Percentiles rank a stretch among this genome's conserved stretches.
Conservation (phyloP, 2,888 invertebrate species). For the Penaeus monodon region DNA sequence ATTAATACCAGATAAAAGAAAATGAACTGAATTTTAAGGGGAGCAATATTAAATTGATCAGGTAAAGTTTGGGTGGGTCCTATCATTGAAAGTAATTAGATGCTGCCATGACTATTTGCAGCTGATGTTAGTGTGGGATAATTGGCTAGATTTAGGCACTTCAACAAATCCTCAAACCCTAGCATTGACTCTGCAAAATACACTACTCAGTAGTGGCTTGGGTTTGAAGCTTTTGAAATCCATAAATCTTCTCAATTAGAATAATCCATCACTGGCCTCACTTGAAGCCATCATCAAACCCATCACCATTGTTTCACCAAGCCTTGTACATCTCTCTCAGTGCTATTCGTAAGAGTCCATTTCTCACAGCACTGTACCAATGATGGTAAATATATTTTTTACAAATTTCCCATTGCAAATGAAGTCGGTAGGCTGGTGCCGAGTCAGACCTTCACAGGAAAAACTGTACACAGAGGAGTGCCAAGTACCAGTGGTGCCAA, state of each 20-base stretch:
- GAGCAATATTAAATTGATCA: too few relatives aligned
- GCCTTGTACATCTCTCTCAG: slow-evolving; percentile 24
- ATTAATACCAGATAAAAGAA: not conserved
- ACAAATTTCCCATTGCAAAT: slow-evolving; percentile 32
- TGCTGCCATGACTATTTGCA: slow-evolving; percentile 6
- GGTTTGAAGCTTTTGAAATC: slow-evolving; percentile 20
- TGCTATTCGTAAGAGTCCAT: slow-evolving; percentile 30
- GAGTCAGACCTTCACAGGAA: slow-evolving; percentile 35
- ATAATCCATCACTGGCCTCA: slow-evolving; percentile 25
- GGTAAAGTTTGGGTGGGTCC: slow-evolving; percentile 54
- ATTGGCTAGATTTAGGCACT: not conserved
- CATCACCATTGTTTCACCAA: slow-evolving; percentile 41
- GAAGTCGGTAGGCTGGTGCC: slow-evolving; percentile 31
- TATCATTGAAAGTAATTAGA: not conserved
- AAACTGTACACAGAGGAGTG: slow-evolving; percentile 52
- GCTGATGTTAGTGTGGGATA: not conserved
- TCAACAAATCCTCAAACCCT: too few relatives aligned
- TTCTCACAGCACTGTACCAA: slow-evolving; percentile 49
- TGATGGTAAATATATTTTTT: slow-evolving; percentile 7
- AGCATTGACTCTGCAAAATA: too few relatives aligned
- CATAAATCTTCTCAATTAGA: slow-evolving; percentile 26
- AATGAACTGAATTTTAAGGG: not conserved
- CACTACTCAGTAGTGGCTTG: not conserved
- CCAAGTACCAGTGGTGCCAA: slow-evolving; percentile 34
- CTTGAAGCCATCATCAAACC: slow-evolving; percentile 33